phyloP scores from a whole-genome alignment of 2,888 invertebrate genomes.

The Rhagonycha fulva region DNA sequence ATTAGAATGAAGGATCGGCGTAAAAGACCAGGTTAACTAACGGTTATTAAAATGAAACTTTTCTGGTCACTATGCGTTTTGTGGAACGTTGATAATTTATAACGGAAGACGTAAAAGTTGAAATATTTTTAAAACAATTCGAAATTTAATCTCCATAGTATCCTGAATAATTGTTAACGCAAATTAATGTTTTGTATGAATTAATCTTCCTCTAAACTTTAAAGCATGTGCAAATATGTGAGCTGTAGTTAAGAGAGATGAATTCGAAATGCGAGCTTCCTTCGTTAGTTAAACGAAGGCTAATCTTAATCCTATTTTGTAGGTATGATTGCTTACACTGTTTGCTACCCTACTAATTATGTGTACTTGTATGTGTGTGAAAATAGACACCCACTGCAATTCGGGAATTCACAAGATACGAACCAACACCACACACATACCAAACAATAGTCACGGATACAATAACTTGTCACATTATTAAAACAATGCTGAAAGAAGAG shows the following conservation, averaged over 20 bases:
- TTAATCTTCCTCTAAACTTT: background rate
- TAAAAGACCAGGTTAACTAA: background rate
- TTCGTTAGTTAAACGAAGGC: slow-evolving; percentile 25
- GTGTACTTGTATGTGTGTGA: slow-evolving; percentile 12
- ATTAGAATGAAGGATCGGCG: background rate
- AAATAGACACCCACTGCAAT: slow-evolving; percentile 15
- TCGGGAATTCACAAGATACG: background rate
- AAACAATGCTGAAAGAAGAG: background rate
- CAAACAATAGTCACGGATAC: background rate
- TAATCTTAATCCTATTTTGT: slow-evolving; percentile 29
- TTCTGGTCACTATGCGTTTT: background rate
- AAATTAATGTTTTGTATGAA: background rate
- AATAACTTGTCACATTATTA: background rate
- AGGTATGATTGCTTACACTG: slow-evolving; percentile 26
- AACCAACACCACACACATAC: background rate
- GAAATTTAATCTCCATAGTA: background rate
- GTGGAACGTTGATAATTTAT: background rate
- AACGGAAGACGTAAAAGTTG: background rate
- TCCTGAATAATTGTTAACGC: background rate
- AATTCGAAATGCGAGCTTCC: slow-evolving; percentile 11
- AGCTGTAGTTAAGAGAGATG: slow-evolving; percentile 2
- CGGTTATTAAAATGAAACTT: background rate
- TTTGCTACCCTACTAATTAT: slow-evolving; percentile 23
- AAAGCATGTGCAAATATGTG: slow-evolving; percentile 2
- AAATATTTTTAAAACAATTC: background rate